Base-by-base conservation (phyloP, 2,797 vertebrate species). In the Schizothorax lantsangensis region DNA sequence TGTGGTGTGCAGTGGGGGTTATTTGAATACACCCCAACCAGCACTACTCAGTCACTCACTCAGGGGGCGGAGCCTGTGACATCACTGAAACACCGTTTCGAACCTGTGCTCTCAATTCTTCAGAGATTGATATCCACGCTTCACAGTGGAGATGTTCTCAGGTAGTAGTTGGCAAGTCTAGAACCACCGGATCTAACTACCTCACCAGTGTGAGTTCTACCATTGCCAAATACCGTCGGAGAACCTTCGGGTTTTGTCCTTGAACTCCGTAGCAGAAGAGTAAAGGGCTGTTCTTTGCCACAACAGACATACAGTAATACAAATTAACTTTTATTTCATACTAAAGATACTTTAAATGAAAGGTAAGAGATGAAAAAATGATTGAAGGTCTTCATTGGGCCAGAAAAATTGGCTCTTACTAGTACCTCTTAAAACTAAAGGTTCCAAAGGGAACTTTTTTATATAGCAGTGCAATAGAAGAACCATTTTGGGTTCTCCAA, bases 121-220 rank as follows among this genome's bases (percentile, higher is more conserved):
- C n/a, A 0, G n/a, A 23, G 43, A 43, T 30, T 75, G 17, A 38
- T 77, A 49, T 68, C 64, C 26, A 19, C 47, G 64, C 38, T 45
- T 74, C 15, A 81, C 57, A 73, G 85, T 66, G 45, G 79, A 86
- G 85, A 75, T 26, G 91, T 95, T 96, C 96, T 92, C 88, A 89
- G 92, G 96, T 96, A 94, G 93, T 98, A 98, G 97, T 99, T 99
- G 98, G 98, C 98, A 99, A 99, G 98, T 99, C 98, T 99, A 99
- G 98, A 99, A 99, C 98, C 98, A 99, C 98, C 97, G 98, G 98
- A 97, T 98, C 97, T 96, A 94, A 94, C 96, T 97, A 97, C 94
- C 95, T 97, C 97, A 98, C 98, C 98, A 99, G 98, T 99, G 98
- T 99, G 98, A 99, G 98, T 99, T 99, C 98, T 99, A 99, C 98